phyloP scores from a whole-genome alignment of 2,113 vertebrate species.

The Mormyrus lacerda region DNA sequence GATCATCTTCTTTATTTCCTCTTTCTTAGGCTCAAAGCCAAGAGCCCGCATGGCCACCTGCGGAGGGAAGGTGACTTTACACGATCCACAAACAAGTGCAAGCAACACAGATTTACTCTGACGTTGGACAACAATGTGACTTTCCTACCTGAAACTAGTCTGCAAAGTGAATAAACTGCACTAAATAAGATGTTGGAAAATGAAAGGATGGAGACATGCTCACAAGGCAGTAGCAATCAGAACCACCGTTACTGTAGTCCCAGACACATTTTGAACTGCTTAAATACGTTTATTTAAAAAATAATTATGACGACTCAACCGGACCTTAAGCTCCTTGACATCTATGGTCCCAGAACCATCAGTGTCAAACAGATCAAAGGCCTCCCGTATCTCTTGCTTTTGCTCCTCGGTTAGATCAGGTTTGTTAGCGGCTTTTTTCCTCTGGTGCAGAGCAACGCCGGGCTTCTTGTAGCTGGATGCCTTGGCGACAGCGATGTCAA shows the following conservation, averaged over 20 bases:
- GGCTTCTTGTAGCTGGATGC: slow-evolving; percentile 67
- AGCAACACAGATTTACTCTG: not conserved
- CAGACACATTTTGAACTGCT: not conserved
- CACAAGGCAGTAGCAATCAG: not conserved
- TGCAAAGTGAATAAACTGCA: not conserved
- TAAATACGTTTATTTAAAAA: not conserved
- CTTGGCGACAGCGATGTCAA: slow-evolving; percentile 48
- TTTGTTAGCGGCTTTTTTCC: slow-evolving; percentile 52
- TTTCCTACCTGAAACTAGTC: no score
- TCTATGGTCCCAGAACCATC: slow-evolving; percentile 84
- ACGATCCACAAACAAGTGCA: not conserved
- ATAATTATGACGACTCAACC: not conserved
- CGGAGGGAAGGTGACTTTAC: slow-evolving; percentile 24
- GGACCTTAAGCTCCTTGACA: slow-evolving; percentile 83
- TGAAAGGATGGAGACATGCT: not conserved
- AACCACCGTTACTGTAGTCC: not conserved
- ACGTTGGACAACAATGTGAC: not conserved
- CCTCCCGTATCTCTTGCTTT: slow-evolving; percentile 87
- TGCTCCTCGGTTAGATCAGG: slow-evolving; percentile 79
- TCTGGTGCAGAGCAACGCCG: slow-evolving; percentile 16
- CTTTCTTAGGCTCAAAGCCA: slow-evolving; percentile 93
- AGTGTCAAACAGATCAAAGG: slow-evolving; percentile 86
- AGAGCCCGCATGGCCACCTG: slow-evolving; percentile 89
- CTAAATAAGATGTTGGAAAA: not conserved
- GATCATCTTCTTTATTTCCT: slow-evolving; percentile 87